Conservation (phyloP, 1,140 invertebrate species). For the Pentalonia nigronervosa region DNA sequence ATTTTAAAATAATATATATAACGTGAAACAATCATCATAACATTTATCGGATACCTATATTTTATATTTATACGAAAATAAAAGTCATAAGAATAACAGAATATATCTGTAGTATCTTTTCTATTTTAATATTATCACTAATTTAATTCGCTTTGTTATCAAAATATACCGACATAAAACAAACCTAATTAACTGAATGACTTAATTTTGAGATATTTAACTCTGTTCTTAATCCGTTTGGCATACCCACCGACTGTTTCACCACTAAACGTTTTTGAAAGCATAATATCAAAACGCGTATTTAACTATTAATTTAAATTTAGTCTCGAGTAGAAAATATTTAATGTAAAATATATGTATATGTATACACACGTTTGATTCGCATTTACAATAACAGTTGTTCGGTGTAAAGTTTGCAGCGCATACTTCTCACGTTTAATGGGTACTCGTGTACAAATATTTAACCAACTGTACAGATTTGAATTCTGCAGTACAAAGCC, state of each 20-base stretch:
- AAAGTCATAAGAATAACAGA: not conserved
- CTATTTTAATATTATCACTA: not conserved
- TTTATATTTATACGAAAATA: not conserved
- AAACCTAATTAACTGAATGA: not conserved
- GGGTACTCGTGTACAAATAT: not conserved
- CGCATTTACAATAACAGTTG: not conserved
- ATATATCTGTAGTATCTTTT: not conserved
- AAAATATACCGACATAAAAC: not conserved
- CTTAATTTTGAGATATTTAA: not conserved
- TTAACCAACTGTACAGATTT: not conserved
- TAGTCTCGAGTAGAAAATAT: not conserved
- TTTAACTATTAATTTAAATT: slow-evolving; percentile 15
- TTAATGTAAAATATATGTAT: not conserved
- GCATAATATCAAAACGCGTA: not conserved
- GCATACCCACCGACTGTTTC: not conserved
- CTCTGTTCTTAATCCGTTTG: not conserved
- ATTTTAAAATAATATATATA: not conserved
- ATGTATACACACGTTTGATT: not conserved
- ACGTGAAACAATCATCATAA: not conserved
- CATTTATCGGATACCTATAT: not conserved
- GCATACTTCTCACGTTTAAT: slow-evolving; percentile 1
- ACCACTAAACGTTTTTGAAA: not conserved
- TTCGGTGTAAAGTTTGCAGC: not conserved
- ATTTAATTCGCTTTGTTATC: not conserved
- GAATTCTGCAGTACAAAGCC: not conserved